Conservation (phyloP, 2,888 invertebrate genomes). For the Nymphalis urticae region DNA sequence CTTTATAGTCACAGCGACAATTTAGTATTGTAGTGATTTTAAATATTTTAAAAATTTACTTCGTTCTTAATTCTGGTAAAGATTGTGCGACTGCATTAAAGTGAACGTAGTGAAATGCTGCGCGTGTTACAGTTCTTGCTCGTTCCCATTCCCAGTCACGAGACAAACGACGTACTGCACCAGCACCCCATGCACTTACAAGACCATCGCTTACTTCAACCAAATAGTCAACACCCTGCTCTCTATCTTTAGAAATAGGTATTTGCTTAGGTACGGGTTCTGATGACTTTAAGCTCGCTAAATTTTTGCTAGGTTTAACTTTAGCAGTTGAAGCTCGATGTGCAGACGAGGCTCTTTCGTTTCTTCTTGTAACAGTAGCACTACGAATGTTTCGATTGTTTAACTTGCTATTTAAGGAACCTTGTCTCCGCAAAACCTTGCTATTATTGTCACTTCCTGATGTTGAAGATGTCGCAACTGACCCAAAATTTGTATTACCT, state of each 20-base stretch:
- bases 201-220: conserved; percentile 92
- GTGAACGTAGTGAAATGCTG: conserved; percentile 94
- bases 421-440: conserved; percentile 66
- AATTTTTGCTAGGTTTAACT: conserved; percentile 79
- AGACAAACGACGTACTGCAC: conserved; percentile 91
- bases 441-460: conserved; percentile 74
- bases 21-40: not conserved
- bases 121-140: conserved; percentile 88
- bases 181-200: conserved; percentile 92
- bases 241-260: conserved; percentile 83
- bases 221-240: conserved; percentile 93
- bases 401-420: conserved; percentile 63
- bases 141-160: conserved; percentile 90
- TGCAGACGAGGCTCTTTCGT: conserved; percentile 73
- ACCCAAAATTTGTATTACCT: conserved; percentile 67
- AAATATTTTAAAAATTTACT: conserved; percentile 51
- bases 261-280: conserved; percentile 77
- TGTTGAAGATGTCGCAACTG: conserved; percentile 71
- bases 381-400: conserved; percentile 75
- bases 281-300: conserved; percentile 71
- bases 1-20: not conserved
- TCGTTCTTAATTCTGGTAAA: conserved; percentile 87
- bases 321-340: conserved; percentile 85
- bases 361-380: conserved; percentile 71
- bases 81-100: conserved; percentile 90